Conservation (phyloP, 2,888 invertebrate species). For the Malthinus flaveolus region DNA sequence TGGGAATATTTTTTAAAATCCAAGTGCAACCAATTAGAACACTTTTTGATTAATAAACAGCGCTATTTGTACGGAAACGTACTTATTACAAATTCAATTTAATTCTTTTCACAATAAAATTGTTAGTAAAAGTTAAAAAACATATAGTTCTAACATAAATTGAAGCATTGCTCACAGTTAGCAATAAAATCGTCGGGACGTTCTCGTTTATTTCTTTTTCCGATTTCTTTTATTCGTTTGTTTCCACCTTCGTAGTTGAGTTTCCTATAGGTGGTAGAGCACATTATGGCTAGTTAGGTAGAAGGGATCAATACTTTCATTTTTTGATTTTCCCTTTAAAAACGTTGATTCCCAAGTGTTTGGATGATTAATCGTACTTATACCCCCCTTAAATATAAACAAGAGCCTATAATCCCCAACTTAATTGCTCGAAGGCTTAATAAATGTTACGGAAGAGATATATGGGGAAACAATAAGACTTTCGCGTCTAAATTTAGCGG, state of each 20-base stretch:
- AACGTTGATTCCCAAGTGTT: neutral
- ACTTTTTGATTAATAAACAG: too few relatives aligned
- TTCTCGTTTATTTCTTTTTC: constrained; percentile 19
- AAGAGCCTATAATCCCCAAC: constrained; percentile 12
- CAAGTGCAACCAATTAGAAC: too few relatives aligned
- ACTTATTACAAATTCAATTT: too few relatives aligned
- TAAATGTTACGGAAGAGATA: constrained; percentile 19
- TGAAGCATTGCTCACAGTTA: constrained; percentile 7
- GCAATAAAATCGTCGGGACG: constrained; percentile 21
- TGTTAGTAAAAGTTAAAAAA: too few relatives aligned
- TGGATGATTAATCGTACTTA: constrained; percentile 1
- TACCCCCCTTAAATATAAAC: constrained; percentile 10
- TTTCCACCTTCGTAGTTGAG: constrained; percentile 17
- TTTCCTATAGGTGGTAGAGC: constrained; percentile 17
- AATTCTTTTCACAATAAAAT: too few relatives aligned
- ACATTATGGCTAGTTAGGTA: constrained; percentile 20
- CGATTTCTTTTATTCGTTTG: constrained; percentile 17
- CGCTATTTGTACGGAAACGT: too few relatives aligned
- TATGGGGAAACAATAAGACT: constrained; percentile 12
- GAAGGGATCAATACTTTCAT: neutral
- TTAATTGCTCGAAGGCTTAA: constrained; percentile 22
- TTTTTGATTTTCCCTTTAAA: neutral
- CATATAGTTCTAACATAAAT: neutral
- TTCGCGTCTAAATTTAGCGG: neutral
- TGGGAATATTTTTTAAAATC: too few relatives aligned